phyloP scores from a whole-genome alignment of 1,140 invertebrate genomes.

The Mya arenaria region DNA sequence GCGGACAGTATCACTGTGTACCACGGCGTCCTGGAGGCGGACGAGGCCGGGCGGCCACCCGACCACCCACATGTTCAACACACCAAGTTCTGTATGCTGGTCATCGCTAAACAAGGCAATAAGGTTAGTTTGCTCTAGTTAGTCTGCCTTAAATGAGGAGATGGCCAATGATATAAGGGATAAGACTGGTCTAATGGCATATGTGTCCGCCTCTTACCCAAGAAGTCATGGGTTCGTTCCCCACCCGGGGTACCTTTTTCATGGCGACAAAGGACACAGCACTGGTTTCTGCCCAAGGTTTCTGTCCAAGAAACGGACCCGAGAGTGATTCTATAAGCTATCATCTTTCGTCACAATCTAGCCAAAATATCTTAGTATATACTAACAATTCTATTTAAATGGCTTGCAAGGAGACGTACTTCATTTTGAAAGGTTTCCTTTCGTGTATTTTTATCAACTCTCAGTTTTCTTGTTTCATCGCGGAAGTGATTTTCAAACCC shows the following conservation, averaged over 20 bases:
- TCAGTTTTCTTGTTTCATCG: neutral
- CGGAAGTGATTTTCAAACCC: neutral
- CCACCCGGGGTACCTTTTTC: neutral
- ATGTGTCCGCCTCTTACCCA: neutral
- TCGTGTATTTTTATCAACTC: neutral
- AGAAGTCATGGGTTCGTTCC: neutral
- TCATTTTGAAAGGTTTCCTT: neutral
- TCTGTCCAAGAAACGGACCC: neutral
- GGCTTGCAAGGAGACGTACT: no score
- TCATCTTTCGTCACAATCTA: no score
- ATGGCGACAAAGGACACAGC: neutral
- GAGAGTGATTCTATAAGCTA: no score
- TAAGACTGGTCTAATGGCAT: neutral
- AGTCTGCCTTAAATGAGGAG: neutral
- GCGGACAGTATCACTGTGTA: constrained; percentile 64
- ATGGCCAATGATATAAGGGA: neutral
- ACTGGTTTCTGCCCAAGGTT: neutral
- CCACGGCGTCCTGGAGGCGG: constrained; percentile 72
- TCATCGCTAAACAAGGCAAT: constrained; percentile 70
- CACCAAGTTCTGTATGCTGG: constrained; percentile 69
- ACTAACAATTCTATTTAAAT: no score
- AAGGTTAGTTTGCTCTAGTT: constrained; percentile 59
- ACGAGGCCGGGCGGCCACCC: constrained; percentile 68
- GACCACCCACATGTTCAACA: constrained; percentile 59
- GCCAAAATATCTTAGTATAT: no score